Evolutionary conservation across 2,113 vertebrate species (phyloP).

Genomic region (Neofelis nebulosa): DNA sequence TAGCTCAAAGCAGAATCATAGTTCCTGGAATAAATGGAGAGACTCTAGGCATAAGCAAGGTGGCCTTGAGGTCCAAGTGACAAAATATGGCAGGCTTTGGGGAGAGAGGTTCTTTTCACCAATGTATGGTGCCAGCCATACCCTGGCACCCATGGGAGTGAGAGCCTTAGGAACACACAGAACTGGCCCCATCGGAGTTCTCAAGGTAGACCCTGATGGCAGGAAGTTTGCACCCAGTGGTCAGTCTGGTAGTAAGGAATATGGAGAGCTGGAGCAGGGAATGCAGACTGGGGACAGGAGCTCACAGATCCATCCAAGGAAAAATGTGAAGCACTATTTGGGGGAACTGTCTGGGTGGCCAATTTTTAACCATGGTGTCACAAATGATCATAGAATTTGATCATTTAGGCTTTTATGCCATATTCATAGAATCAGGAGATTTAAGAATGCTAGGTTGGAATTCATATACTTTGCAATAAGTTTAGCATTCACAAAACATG

Average conservation of each 20-base stretch:
- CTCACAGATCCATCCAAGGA: not conserved
- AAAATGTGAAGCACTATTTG: not conserved
- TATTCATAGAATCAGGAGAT: not conserved
- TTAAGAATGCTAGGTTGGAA: not conserved
- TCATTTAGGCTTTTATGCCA: not conserved
- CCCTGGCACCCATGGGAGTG: too few species aligned
- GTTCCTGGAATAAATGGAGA: not conserved
- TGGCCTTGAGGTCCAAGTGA: not conserved
- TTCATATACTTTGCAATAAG: not conserved
- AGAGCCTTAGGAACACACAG: not conserved
- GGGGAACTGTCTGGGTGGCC: not conserved
- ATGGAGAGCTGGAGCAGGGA: not conserved
- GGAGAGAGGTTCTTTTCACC: not conserved
- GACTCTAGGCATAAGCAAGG: not conserved
- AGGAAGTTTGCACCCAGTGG: fast-evolving
- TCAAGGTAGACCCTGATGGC: not conserved
- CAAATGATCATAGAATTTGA: not conserved
- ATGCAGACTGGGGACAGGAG: not conserved
- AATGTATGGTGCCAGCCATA: fast-evolving
- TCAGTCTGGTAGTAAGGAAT: not conserved
- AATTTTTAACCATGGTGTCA: not conserved
- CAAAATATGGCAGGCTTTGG: not conserved
- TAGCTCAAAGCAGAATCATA: not conserved
- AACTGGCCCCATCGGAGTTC: fast-evolving
- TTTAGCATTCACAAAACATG: not conserved